Percentiles rank a stretch among this genome's conserved stretches.
These are phyloP conservation scores for Anguilla pacifica DNA, from an alignment of 2,797 vertebrate genomes.

Conservation along the genomic window DNA sequence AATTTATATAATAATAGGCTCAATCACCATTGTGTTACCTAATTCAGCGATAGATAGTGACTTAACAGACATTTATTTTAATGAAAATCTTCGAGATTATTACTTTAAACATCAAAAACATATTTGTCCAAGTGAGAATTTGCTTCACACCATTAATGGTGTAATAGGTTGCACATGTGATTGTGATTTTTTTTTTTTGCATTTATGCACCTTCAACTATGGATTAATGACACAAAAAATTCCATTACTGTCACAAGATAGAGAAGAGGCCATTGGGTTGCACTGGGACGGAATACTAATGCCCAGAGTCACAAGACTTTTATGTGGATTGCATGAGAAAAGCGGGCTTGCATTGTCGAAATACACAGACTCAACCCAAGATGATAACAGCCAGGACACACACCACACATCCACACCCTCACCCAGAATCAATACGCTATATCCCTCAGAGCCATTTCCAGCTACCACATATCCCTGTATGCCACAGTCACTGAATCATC, in stretches of 20 bases:
- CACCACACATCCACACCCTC: not conserved
- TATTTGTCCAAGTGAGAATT: not conserved
- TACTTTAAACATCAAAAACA: no score
- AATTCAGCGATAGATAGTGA: no score
- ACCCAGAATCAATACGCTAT: not conserved
- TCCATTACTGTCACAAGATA: not conserved
- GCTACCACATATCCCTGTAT: not conserved
- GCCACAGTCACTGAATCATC: not conserved
- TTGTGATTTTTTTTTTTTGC: not conserved
- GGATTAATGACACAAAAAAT: not conserved
- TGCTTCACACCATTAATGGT: not conserved
- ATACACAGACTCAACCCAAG: not conserved
- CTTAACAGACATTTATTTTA: no score
- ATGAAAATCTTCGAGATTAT: no score
- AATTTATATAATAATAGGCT: no score
- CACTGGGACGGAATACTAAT: not conserved
- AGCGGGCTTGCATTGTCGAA: not conserved
- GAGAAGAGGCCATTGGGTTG: not conserved
- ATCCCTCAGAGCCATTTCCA: not conserved
- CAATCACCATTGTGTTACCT: no score
- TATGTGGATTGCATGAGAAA: not conserved
- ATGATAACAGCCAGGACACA: not conserved
- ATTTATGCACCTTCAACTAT: not conserved
- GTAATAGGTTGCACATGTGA: not conserved
- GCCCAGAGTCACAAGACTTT: not conserved